These are phyloP conservation scores for Drosophila asahinai DNA, from an alignment of 1,140 invertebrate species.

Conservation along the genomic window DNA sequence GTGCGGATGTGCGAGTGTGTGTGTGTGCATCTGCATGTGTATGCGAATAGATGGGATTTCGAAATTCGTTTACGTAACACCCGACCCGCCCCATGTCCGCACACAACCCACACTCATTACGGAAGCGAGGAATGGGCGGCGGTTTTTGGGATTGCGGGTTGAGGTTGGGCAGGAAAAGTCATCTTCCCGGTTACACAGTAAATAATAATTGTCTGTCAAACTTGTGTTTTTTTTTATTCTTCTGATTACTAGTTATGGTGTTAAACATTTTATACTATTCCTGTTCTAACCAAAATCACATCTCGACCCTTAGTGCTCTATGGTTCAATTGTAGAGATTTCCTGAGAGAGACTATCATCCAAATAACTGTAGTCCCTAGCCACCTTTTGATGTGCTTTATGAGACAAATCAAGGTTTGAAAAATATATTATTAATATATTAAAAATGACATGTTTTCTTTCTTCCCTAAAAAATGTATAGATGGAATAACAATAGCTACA, in stretches of 20 bases:
- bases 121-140: constrained; percentile 39
- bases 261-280: too few species aligned
- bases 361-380: too few species aligned
- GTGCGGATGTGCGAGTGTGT: background rate
- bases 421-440: too few species aligned
- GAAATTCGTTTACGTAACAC: constrained; percentile 72
- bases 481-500: too few species aligned
- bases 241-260: background rate
- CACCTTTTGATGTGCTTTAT: too few species aligned
- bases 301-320: too few species aligned
- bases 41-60: constrained; percentile 58
- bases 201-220: constrained; percentile 3
- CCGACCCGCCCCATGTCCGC: constrained; percentile 10
- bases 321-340: too few species aligned
- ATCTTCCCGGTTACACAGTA: constrained; percentile 22
- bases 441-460: too few species aligned
- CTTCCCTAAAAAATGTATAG: too few species aligned
- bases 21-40: constrained; percentile 22
- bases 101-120: constrained; percentile 19
- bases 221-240: background rate
- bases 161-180: constrained; percentile 29
- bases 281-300: too few species aligned
- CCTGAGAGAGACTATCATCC: too few species aligned
- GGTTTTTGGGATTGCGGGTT: constrained; percentile 9
- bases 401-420: too few species aligned